A percentile compares a stretch with the other conserved stretches of the same genome.
Conservation (phyloP, 2,113 vertebrate genomes). For the Calidris pugnax region DNA sequence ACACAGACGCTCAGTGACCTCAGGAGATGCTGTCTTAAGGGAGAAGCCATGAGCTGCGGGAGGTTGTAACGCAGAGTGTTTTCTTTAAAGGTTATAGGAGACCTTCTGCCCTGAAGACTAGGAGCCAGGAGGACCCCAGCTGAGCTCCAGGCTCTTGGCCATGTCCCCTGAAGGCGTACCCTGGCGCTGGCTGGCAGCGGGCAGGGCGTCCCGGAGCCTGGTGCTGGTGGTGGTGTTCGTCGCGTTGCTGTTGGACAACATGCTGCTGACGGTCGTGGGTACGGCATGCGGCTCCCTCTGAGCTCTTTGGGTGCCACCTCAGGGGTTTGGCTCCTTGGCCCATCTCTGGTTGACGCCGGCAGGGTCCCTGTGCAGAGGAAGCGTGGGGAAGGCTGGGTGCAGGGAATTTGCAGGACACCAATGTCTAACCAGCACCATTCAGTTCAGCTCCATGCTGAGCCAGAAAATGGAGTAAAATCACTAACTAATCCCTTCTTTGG, state of each 20-base stretch:
- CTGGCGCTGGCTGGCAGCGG: constrained; percentile 67
- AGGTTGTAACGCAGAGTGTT: rapidly evolving
- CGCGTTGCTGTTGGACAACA: constrained; percentile 89
- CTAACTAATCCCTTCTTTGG: background rate
- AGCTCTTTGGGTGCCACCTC: rapidly evolving
- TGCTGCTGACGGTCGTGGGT: constrained; percentile 92
- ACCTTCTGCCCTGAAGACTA: background rate
- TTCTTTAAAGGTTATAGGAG: background rate
- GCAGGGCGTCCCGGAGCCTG: constrained; percentile 79
- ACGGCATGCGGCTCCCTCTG: background rate
- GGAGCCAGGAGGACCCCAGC: background rate
- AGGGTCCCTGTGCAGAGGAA: too few species aligned
- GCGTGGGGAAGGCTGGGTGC: background rate
- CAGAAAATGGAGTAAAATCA: background rate
- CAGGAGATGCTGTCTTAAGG: background rate
- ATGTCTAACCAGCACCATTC: background rate
- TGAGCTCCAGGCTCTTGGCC: background rate
- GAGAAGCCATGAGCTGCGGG: background rate
- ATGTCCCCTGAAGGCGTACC: constrained; percentile 44
- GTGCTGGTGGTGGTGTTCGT: constrained; percentile 88
- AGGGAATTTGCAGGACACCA: background rate
- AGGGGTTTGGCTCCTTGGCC: rapidly evolving
- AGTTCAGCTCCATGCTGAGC: rapidly evolving
- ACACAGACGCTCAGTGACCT: rapidly evolving
- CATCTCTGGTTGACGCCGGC: rapidly evolving